Base-by-base conservation (phyloP, 2,113 vertebrate species). In the Semicossyphus pulcher region DNA sequence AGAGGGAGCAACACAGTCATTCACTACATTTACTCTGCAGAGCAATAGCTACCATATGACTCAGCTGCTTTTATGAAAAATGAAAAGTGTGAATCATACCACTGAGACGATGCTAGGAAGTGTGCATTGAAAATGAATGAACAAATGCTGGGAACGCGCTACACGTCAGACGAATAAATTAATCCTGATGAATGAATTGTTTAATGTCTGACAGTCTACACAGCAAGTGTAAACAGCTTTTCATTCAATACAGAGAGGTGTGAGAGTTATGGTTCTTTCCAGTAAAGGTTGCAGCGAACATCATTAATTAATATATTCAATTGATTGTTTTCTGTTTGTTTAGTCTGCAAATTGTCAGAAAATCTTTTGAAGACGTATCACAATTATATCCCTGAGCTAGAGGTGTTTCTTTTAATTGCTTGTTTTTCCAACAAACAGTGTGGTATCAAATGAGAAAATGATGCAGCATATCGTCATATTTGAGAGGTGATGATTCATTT, bases 51-150 rank as follows among this genome's bases (percentile, higher is more conserved):
- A 45, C 32, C 34, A 29, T 41, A 52, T 80, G 77, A 84, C 77
- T 84, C 78, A 63, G 51, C 44, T 28, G 73, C 62, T 69, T 81
- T 78, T 61, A 42, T 42, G 62, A 18, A 51, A 67, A 77, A 65
- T 56, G 41, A 69, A 61, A 85, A 56, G 63, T 71, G 59, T 39
- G 56, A 83, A 66, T 78, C 64, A 76, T 44, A 63, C 62, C 23
- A 31, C 58, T 49, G 52, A 49, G 52, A 47, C 42, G 31, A 31
- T 41, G 63, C 39, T 56, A n/a, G 23, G 60, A 52, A 64, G 51
- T 29, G 42, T 44, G 66, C 21, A 56, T n/a, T 56, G 31, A 36
- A 54, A 80, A 67, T 56, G 41, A 80, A 67, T 56, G 41, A 74
- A 70, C 32, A 32, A 63, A 61, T 28, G 39, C 59, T 64, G 54